A percentile compares a stretch with the other conserved stretches of the same genome.
phyloP scores from a whole-genome alignment of 2,888 invertebrate species.

The Netelia inedita region DNA sequence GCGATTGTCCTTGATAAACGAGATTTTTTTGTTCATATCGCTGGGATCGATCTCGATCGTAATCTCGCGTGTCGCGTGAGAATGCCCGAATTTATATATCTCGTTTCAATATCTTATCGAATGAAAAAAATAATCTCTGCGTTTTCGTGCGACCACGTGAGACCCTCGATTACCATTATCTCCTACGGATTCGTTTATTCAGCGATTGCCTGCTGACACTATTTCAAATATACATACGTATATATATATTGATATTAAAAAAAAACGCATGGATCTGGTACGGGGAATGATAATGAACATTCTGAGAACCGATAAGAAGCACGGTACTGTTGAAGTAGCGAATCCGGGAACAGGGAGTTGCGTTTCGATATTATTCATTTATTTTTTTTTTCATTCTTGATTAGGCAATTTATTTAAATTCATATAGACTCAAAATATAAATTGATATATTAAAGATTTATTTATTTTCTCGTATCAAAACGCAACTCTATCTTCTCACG shows the following conservation, averaged over 20 bases:
- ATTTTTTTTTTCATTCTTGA: not conserved
- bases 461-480: conserved; percentile 2
- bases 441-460: not conserved
- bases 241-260: not conserved
- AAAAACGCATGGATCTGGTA: conserved; percentile 38
- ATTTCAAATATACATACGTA: conserved; percentile 10
- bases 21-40: conserved; percentile 6
- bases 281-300: conserved; percentile 24
- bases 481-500: conserved; percentile 53
- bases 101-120: not conserved
- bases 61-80: conserved; percentile 11
- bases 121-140: too few species aligned
- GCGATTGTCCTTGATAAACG: not conserved
- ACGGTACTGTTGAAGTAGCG: conserved; percentile 54
- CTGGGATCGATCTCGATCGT: conserved; percentile 30
- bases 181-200: conserved; percentile 62
- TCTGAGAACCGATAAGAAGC: conserved; percentile 25
- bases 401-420: not conserved
- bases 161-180: not conserved
- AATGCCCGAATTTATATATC: conserved; percentile 5
- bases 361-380: conserved; percentile 13
- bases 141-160: too few species aligned
- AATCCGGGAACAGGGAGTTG: conserved; percentile 58
- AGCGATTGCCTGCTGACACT: conserved; percentile 46
- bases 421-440: not conserved